These are phyloP conservation scores for Tenthredo distinguenda DNA, from an alignment of 2,888 invertebrate species.

Conservation along the genomic window DNA sequence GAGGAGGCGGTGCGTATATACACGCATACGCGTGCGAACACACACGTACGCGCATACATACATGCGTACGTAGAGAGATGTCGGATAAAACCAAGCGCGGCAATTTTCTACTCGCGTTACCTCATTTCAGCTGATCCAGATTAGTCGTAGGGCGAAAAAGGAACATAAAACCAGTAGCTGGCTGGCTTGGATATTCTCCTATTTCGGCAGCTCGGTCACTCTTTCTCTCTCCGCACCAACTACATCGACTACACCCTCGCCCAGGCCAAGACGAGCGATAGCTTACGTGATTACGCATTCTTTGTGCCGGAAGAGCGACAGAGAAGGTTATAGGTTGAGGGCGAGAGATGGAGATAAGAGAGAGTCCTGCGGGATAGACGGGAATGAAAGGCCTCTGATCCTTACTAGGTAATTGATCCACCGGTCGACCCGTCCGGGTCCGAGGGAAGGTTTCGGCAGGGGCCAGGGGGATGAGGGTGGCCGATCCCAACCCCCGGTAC, in stretches of 20 bases:
- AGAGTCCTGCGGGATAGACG: conserved; percentile 41
- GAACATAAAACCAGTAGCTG: conserved; percentile 40
- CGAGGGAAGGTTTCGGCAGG: background rate
- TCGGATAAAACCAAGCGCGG: conserved; percentile 30
- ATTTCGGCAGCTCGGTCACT: conserved; percentile 39
- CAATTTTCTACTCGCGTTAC: conserved; percentile 56
- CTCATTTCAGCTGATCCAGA: conserved; percentile 60
- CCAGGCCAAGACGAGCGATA: conserved; percentile 35
- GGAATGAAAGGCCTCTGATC: conserved; percentile 54
- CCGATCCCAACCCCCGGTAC: background rate
- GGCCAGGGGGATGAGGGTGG: background rate
- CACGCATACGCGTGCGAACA: conserved; percentile 41
- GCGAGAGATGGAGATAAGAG: conserved; percentile 45
- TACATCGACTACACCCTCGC: background rate
- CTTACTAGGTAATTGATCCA: conserved; percentile 54
- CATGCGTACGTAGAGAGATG: background rate
- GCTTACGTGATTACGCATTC: conserved; percentile 52
- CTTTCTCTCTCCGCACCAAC: background rate
- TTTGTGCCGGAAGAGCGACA: conserved; percentile 42
- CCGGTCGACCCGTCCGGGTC: background rate
- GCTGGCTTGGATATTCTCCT: conserved; percentile 57
- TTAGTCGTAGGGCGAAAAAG: conserved; percentile 53
- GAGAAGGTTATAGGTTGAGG: background rate
- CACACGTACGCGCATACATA: background rate
- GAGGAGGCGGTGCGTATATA: background rate